Evolutionary conservation across 2,797 vertebrate species (phyloP).

Genomic region (Pangasius krempfi): DNA sequence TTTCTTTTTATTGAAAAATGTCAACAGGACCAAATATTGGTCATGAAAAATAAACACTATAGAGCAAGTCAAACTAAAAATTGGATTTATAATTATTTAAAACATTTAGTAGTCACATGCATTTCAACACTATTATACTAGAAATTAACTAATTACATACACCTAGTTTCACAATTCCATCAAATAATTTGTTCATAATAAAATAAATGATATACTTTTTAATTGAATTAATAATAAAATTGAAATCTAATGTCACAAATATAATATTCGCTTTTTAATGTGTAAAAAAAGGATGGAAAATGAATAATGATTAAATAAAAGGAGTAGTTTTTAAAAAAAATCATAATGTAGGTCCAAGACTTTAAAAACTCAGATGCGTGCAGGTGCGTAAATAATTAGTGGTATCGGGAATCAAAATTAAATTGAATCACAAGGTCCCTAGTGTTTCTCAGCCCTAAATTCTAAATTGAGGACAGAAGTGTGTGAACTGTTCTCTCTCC

Average conservation of each 20-base stretch:
- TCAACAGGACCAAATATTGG: not conserved
- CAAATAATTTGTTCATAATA: not conserved
- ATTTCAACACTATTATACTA: not conserved
- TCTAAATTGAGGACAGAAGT: conserved; percentile 29
- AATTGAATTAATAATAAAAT: not conserved
- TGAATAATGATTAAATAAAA: not conserved
- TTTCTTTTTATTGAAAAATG: not conserved
- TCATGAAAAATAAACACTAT: not conserved
- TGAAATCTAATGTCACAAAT: not conserved
- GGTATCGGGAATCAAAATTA: not conserved
- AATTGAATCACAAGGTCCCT: not conserved
- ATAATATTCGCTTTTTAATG: not conserved
- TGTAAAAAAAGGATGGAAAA: not conserved
- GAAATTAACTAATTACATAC: not conserved
- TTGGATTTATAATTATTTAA: not conserved
- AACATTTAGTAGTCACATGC: not conserved
- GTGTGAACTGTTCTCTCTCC: not conserved
- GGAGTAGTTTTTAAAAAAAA: not conserved
- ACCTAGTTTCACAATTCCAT: not conserved
- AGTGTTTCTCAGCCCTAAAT: not conserved
- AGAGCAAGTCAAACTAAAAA: not conserved
- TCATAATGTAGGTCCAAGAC: not conserved
- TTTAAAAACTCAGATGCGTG: not conserved
- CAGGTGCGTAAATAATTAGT: not conserved
- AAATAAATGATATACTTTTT: no score